These are phyloP conservation scores for Sminthurinus aureus DNA, from an alignment of 2,888 invertebrate genomes.

Conservation along the genomic window DNA sequence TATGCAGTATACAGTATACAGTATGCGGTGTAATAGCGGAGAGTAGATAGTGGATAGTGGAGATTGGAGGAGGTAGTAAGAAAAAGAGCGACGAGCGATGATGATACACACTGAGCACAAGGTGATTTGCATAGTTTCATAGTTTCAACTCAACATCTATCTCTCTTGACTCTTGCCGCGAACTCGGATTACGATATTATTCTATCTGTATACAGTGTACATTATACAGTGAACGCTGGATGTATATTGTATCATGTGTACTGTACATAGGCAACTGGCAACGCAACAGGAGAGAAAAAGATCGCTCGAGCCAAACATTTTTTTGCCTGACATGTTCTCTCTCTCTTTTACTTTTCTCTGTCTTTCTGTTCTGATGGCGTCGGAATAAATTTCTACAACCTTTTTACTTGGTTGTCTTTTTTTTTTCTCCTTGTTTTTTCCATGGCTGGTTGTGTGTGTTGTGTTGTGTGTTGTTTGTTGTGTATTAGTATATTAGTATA, in stretches of 20 bases:
- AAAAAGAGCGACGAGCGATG: neutral
- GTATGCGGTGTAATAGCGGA: no score
- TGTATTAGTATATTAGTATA: no score
- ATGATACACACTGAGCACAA: conserved; percentile 34
- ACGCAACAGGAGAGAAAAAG: conserved; percentile 49
- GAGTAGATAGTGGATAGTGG: no score
- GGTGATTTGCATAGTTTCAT: conserved; percentile 48
- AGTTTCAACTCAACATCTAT: conserved; percentile 40
- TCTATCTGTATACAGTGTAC: no score
- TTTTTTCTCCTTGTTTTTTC: conserved; percentile 12
- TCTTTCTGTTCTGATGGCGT: conserved; percentile 44
- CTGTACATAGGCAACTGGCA: conserved; percentile 13
- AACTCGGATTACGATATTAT: conserved; percentile 29
- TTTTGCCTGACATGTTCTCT: conserved; percentile 46
- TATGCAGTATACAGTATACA: no score
- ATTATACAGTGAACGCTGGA: no score
- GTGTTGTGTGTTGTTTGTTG: no score
- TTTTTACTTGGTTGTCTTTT: conserved; percentile 45
- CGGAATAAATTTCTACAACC: conserved; percentile 53
- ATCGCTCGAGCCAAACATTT: conserved; percentile 53
- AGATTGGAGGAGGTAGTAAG: no score
- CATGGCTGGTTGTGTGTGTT: no score
- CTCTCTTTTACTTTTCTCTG: no score
- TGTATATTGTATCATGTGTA: no score
- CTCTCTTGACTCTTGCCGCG: conserved; percentile 37